Percentiles rank a stretch among this genome's conserved stretches.
Evolutionary conservation across 2,113 vertebrate genomes (phyloP).

Genomic region (Callocephalon fimbriatum): DNA sequence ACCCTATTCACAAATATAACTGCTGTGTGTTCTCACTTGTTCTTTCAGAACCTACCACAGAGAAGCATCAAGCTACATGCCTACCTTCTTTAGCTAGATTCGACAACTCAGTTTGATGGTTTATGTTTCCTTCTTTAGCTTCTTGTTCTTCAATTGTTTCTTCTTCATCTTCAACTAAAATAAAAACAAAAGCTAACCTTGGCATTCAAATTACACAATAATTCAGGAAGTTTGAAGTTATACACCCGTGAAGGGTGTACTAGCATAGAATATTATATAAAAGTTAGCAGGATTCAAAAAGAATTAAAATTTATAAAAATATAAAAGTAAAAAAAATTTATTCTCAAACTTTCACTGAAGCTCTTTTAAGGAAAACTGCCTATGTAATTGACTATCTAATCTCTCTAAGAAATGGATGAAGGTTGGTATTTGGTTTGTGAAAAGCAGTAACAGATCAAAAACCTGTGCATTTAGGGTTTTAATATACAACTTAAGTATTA

Average conservation of each 20-base stretch:
- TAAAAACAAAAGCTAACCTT: not conserved
- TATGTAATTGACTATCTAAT: not conserved
- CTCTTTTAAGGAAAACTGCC: not conserved
- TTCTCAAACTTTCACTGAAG: not conserved
- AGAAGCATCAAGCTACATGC: not conserved
- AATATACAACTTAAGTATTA: not conserved
- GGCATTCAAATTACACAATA: not conserved
- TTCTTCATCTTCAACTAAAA: slow-evolving; percentile 86
- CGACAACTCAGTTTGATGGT: slow-evolving; percentile 87
- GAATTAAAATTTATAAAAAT: not conserved
- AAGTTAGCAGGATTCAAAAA: not conserved
- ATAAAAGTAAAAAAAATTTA: not conserved
- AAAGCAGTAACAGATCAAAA: not conserved
- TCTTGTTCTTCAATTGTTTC: slow-evolving; percentile 92
- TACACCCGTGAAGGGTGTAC: not conserved
- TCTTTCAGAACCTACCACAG: not conserved
- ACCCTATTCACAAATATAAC: not conserved
- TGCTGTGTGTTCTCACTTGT: not conserved
- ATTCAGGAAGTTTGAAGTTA: not conserved
- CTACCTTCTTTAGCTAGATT: slow-evolving; percentile 78
- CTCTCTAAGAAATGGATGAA: not conserved
- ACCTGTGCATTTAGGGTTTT: not conserved
- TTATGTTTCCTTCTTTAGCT: slow-evolving; percentile 81
- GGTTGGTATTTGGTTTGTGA: not conserved
- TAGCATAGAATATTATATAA: not conserved